Evolutionary conservation across 2,888 invertebrate genomes (phyloP).

Genomic region (Physocephala rufipes): DNA sequence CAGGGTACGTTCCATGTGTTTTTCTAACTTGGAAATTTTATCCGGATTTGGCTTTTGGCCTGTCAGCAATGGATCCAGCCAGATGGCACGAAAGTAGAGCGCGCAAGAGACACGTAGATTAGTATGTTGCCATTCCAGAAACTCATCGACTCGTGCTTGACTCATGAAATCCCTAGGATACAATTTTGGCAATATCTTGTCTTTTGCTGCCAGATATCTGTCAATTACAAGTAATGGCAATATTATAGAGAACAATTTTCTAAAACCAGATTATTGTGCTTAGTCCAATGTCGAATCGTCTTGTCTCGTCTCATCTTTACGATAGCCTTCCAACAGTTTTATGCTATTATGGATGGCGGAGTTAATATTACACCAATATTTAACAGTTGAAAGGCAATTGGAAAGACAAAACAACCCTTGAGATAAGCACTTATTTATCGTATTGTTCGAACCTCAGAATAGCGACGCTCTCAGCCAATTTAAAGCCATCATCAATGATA

Average conservation of each 20-base stretch:
- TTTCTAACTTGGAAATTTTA: slow-evolving; percentile 62
- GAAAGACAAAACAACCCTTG: too few species aligned
- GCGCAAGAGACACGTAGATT: slow-evolving; percentile 70
- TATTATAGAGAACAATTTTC: background rate
- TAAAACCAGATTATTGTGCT: too few species aligned
- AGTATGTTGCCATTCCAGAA: slow-evolving; percentile 78
- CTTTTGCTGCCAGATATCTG: slow-evolving; percentile 58
- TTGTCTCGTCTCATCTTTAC: too few species aligned
- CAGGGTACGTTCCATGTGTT: slow-evolving; percentile 69
- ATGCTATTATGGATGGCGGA: too few species aligned
- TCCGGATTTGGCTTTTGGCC: slow-evolving; percentile 65
- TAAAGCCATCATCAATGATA: slow-evolving; percentile 75
- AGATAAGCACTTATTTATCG: too few species aligned
- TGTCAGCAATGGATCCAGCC: slow-evolving; percentile 67
- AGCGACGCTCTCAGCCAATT: slow-evolving; percentile 75
- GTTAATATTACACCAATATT: too few species aligned
- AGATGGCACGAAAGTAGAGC: slow-evolving; percentile 70
- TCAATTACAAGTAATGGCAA: background rate
- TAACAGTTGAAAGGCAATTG: too few species aligned
- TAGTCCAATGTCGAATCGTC: too few species aligned
- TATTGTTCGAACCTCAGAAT: slow-evolving; percentile 72
- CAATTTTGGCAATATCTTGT: slow-evolving; percentile 68
- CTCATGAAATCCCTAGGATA: slow-evolving; percentile 72
- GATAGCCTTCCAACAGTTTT: too few species aligned
- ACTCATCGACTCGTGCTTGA: slow-evolving; percentile 75